A percentile compares a stretch with the other conserved stretches of the same genome.
Conservation (phyloP, 1,140 invertebrate species). For the Gonatopus flavifemur region DNA sequence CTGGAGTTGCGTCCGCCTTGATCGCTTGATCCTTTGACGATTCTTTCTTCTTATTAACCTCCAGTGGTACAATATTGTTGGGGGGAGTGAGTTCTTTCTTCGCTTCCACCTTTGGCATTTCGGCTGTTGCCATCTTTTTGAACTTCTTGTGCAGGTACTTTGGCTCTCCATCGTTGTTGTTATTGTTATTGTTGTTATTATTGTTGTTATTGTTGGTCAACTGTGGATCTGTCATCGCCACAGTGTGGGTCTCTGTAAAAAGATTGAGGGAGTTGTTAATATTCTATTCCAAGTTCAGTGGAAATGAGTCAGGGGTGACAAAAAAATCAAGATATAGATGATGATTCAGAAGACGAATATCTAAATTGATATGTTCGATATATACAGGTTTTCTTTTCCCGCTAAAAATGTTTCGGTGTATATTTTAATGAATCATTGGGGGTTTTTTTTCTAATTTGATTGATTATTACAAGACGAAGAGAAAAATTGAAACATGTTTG, state of each 20-base stretch:
- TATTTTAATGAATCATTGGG: too few species aligned
- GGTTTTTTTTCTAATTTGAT: too few species aligned
- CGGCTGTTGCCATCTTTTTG: slow-evolving; percentile 76
- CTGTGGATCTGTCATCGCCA: slow-evolving; percentile 57
- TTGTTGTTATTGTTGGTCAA: slow-evolving; percentile 47
- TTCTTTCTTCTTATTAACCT: slow-evolving; percentile 51
- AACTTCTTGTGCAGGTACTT: slow-evolving; percentile 90
- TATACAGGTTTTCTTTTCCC: too few species aligned
- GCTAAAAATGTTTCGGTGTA: too few species aligned
- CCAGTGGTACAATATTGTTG: slow-evolving; percentile 43
- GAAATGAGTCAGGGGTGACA: too few species aligned
- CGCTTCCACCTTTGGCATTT: slow-evolving; percentile 40
- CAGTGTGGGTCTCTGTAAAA: slow-evolving; percentile 43
- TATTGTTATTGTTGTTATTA: slow-evolving; percentile 42
- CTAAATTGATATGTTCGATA: too few species aligned
- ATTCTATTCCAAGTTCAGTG: not conserved
- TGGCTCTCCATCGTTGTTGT: slow-evolving; percentile 66
- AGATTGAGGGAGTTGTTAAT: slow-evolving; percentile 1
- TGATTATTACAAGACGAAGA: too few species aligned
- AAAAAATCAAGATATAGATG: too few species aligned
- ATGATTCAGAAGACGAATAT: too few species aligned
- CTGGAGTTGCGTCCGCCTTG: slow-evolving; percentile 30
- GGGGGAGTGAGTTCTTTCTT: slow-evolving; percentile 26
- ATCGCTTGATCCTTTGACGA: slow-evolving; percentile 39
- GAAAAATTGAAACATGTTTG: too few species aligned